These are phyloP conservation scores for Petrolisthes cinctipes DNA, from an alignment of 2,888 invertebrate genomes.

Conservation along the genomic window DNA sequence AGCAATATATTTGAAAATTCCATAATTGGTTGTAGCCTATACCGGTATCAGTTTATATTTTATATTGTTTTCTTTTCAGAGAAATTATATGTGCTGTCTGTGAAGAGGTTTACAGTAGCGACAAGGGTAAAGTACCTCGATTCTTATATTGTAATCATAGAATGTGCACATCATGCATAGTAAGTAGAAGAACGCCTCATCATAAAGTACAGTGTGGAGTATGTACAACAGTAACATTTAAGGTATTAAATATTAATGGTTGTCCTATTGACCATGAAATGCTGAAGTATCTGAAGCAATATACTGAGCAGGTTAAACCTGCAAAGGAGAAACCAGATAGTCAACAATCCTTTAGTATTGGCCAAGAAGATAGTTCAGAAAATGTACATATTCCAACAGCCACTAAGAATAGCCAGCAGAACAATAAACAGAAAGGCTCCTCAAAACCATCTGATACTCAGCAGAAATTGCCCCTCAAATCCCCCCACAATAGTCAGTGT, in stretches of 20 bases:
- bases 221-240: not conserved
- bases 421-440: not conserved
- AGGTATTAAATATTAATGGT: not conserved
- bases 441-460: not conserved
- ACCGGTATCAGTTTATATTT: too few species aligned
- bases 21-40: too few species aligned
- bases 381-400: too few species aligned
- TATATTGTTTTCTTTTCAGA: slow-evolving; percentile 16
- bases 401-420: too few species aligned
- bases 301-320: not conserved
- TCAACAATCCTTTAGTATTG: not conserved
- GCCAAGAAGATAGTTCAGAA: not conserved
- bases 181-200: not conserved
- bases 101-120: not conserved
- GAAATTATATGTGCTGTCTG: not conserved
- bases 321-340: not conserved
- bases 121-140: not conserved
- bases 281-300: not conserved
- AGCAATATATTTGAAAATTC: too few species aligned
- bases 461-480: not conserved
- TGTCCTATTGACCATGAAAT: slow-evolving; percentile 8
- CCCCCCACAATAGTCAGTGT: slow-evolving; percentile 12
- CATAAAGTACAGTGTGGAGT: not conserved
- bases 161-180: not conserved
- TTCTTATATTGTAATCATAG: not conserved